A percentile compares a stretch with the other conserved stretches of the same genome.
phyloP scores from a whole-genome alignment of 1,140 invertebrate species.

The Eulimnadia texana region DNA sequence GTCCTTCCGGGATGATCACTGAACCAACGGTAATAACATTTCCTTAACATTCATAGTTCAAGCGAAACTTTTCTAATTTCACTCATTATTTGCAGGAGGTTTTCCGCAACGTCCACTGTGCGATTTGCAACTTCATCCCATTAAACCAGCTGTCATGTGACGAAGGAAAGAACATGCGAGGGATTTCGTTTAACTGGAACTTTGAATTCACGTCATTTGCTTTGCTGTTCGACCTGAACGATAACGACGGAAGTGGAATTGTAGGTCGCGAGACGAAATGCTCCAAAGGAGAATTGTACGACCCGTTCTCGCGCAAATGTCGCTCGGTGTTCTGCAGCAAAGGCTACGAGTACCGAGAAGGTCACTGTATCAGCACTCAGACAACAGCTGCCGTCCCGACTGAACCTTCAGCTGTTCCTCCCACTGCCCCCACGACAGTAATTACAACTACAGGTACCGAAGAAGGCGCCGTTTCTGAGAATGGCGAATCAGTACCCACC shows the following conservation, averaged over 20 bases:
- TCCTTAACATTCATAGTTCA: not conserved
- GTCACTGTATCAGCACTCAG: too few relatives aligned
- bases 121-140: constrained; percentile 35
- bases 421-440: too few relatives aligned
- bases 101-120: constrained; percentile 42
- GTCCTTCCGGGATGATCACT: not conserved
- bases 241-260: constrained; percentile 23
- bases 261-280: constrained; percentile 29
- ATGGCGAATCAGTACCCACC: not conserved
- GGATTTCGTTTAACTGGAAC: constrained; percentile 26
- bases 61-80: not conserved
- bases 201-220: constrained; percentile 30
- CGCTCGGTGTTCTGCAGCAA: constrained; percentile 27
- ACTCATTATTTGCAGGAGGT: constrained; percentile 18
- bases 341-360: constrained; percentile 21
- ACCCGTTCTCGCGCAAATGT: constrained; percentile 38
- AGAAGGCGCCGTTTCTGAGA: too few relatives aligned
- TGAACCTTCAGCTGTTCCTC: too few relatives aligned
- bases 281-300: constrained; percentile 29
- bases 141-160: constrained; percentile 22
- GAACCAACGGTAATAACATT: not conserved
- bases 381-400: too few relatives aligned
- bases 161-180: constrained; percentile 13
- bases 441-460: too few relatives aligned
- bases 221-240: constrained; percentile 35